phyloP scores from a whole-genome alignment of 2,888 invertebrate species.

The Pachydiplax longipennis region DNA sequence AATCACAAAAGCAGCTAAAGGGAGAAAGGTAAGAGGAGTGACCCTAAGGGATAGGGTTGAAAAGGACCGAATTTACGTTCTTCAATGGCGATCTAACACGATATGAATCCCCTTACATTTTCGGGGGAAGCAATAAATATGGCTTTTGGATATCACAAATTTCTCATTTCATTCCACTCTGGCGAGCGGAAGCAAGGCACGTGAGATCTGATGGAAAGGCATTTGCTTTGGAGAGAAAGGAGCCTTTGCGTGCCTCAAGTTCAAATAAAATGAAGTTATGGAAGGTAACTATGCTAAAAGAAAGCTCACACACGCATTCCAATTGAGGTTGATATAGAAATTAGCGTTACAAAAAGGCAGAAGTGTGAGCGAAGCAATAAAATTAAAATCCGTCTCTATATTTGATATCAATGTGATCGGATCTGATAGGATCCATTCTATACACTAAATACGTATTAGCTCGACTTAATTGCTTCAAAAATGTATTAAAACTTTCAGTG shows the following conservation, averaged over 20 bases:
- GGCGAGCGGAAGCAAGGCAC: neutral
- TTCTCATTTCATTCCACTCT: constrained; percentile 25
- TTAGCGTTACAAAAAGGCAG: too few relatives aligned
- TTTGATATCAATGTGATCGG: too few relatives aligned
- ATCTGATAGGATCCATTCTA: too few relatives aligned
- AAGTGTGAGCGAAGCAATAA: too few relatives aligned
- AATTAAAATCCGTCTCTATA: too few relatives aligned
- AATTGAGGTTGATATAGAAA: too few relatives aligned
- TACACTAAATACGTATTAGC: too few relatives aligned
- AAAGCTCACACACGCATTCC: too few relatives aligned
- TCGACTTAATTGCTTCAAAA: too few relatives aligned
- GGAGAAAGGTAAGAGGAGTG: neutral
- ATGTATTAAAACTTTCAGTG: too few relatives aligned
- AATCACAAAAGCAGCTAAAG: neutral
- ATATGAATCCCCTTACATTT: constrained; percentile 2
- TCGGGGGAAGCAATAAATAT: constrained; percentile 6
- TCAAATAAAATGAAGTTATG: neutral
- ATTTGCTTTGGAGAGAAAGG: neutral
- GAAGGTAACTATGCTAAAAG: neutral
- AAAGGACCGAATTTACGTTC: neutral
- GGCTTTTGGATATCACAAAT: constrained; percentile 38
- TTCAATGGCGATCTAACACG: neutral
- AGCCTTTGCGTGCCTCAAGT: too few relatives aligned
- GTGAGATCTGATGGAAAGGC: neutral
- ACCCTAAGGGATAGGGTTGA: neutral